phyloP scores from a whole-genome alignment of 2,113 vertebrate species.

The Leptocoma aspasia region DNA sequence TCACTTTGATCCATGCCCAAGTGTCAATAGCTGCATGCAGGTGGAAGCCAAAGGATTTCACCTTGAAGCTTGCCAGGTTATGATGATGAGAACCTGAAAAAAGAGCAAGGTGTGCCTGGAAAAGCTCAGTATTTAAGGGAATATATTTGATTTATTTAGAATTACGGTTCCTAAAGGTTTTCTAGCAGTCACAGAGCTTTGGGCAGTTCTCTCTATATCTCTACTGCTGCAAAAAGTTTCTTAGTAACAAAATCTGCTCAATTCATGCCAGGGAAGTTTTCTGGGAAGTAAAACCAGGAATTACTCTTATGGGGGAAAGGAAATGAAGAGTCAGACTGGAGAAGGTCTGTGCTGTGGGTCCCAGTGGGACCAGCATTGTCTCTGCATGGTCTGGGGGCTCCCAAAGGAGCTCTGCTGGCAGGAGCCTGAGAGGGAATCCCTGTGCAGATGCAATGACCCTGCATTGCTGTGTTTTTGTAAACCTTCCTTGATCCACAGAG shows the following conservation, averaged over 20 bases:
- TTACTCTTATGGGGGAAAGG: background rate
- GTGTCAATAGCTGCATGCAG: background rate
- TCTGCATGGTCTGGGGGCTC: background rate
- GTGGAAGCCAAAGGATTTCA: background rate
- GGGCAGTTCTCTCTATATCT: background rate
- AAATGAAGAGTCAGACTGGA: background rate
- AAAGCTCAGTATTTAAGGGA: background rate
- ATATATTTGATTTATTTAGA: background rate
- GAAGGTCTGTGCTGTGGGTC: background rate
- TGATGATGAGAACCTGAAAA: background rate
- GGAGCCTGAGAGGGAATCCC: background rate
- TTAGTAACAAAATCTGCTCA: background rate
- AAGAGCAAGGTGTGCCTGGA: background rate
- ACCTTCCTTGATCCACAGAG: background rate
- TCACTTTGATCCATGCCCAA: background rate
- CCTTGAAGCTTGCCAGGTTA: background rate
- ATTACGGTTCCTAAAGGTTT: background rate
- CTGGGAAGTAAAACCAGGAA: background rate
- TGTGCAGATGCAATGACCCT: too few species aligned
- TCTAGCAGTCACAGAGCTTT: background rate
- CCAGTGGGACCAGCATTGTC: background rate
- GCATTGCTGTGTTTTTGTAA: background rate
- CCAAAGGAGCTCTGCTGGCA: background rate
- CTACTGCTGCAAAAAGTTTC: background rate
- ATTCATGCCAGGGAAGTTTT: background rate